Conservation (phyloP, 1,140 invertebrate species). For the Bombus haemorrhoidalis region DNA sequence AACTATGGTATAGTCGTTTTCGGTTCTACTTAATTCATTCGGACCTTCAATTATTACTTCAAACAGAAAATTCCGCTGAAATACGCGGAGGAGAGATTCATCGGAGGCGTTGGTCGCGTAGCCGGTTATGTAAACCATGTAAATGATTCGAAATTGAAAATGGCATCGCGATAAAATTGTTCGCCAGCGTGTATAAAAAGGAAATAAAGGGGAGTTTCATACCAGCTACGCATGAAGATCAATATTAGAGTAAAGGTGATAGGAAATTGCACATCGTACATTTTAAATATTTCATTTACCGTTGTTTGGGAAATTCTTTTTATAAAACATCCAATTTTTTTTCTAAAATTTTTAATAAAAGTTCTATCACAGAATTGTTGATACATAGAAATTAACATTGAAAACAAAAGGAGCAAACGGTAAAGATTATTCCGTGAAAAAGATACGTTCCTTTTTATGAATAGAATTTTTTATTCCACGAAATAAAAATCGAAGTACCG, state of each 20-base stretch:
- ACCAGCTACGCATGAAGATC: neutral
- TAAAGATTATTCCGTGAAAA: too few relatives aligned
- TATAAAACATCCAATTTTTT: neutral
- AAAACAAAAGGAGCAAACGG: neutral
- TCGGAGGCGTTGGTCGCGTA: neutral
- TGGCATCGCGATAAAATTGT: neutral
- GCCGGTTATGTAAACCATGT: neutral
- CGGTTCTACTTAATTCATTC: neutral
- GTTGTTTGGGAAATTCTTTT: neutral
- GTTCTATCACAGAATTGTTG: neutral
- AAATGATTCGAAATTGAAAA: constrained; percentile 22
- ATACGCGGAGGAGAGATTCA: neutral
- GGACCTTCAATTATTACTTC: neutral
- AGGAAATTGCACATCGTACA: neutral
- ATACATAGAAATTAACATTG: too few relatives aligned
- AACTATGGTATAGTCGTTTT: neutral
- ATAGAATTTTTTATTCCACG: neutral
- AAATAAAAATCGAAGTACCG: neutral
- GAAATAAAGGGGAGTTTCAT: neutral
- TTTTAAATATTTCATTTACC: neutral
- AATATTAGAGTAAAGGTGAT: neutral
- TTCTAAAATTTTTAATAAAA: neutral
- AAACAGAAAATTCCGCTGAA: constrained; percentile 12
- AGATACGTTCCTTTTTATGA: neutral
- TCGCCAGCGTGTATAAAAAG: neutral